Evolutionary conservation across 2,888 invertebrate genomes (phyloP), one percentile per base, ranked within the genome.

Genomic region (Orthosia gracilis): DNA sequence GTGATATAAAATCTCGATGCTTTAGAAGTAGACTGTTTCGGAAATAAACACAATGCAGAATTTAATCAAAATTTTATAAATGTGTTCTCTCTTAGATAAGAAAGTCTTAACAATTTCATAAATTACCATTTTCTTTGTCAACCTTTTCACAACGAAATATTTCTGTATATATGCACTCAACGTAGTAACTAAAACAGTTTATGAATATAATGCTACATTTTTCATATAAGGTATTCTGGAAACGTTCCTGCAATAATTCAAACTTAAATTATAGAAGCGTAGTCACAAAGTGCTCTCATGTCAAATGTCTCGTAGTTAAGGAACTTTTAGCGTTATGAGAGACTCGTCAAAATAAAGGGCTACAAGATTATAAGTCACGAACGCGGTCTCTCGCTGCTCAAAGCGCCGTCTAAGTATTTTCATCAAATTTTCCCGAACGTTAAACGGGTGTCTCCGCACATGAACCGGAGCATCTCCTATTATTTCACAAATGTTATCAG

Each of bases 401-500:
- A 89, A 84, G 78, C 69, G 80, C 71, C 82, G 76, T 85, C 83
- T 89, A 85, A 89, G 89, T 89, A 90, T 91, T 93, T 92, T 89
- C 90, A 90, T 92, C 89, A 91, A 91, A 92, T 89, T 89, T 86
- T 76, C 73, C 74, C 76, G 74, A 89, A 88, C 88, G 89, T 89
- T 89, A 90, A 91, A 92, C 88, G 87, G 87, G 83, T 90, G 88
- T 92, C 90, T 90, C 86, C 88, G 80, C 88, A 91, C 89, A 89
- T 89, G 91, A 92, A 90, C 91, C 88, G 86, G 84, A 91, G 91
- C 91, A 90, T 92, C 89, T 91, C 90, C 91, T 94, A 94, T 95
- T 93, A 95, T 94, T 94, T 92, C 92, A 88, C 91, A 92, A 94
- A 94, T 95, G 92, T 92, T 93, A 94, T 94, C 93, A 89, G 94